A percentile compares a stretch with the other conserved stretches of the same genome.
Evolutionary conservation across 2,797 vertebrate species (phyloP).

Genomic region (Sorex maritimensis): DNA sequence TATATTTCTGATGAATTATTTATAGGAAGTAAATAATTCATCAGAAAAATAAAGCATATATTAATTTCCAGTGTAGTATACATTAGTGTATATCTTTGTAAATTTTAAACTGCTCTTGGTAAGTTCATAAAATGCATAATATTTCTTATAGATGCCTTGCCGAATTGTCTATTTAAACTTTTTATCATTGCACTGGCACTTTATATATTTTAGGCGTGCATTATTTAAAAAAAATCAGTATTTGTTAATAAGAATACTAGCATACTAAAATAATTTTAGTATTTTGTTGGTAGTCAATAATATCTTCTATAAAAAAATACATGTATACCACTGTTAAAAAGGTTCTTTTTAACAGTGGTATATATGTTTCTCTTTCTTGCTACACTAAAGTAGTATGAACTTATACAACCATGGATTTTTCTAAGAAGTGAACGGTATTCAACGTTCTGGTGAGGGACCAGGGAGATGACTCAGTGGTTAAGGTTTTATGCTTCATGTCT

Average conservation of each 20-base stretch:
- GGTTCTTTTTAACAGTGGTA: neutral
- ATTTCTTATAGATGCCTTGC: neutral
- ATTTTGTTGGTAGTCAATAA: neutral
- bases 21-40: too few relatives aligned
- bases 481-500: too few relatives aligned
- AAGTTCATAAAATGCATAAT: slow-evolving; percentile 14
- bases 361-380: slow-evolving; percentile 4
- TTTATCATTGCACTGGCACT: neutral
- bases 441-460: neutral
- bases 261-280: neutral
- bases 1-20: too few relatives aligned
- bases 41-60: too few relatives aligned
- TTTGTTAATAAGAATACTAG: neutral
- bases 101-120: neutral
- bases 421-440: neutral
- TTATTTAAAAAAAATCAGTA: neutral
- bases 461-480: too few relatives aligned
- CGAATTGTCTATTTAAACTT: neutral
- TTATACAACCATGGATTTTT: slow-evolving; percentile 33
- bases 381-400: neutral
- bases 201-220: neutral
- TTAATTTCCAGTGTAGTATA: too few relatives aligned
- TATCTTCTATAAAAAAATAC: neutral
- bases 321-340: neutral
- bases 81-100: too few relatives aligned